A percentile compares a stretch with the other conserved stretches of the same genome.
phyloP scores from a whole-genome alignment of 2,113 vertebrate species.

The Tamias sibiricus region DNA sequence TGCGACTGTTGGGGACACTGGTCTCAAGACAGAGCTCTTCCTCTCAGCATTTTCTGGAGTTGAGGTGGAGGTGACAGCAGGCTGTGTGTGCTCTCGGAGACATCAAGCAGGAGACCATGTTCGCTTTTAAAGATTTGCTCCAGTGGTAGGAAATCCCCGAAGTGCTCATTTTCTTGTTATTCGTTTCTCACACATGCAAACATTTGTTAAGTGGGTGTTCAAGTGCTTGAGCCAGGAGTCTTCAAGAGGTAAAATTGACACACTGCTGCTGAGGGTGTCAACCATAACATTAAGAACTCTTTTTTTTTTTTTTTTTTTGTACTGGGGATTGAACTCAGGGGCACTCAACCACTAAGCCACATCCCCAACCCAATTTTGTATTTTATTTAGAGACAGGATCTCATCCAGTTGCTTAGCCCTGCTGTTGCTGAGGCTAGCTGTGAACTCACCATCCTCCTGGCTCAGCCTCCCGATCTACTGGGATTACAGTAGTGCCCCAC shows the following conservation, averaged over 20 bases:
- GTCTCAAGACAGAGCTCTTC: background rate
- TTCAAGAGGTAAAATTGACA: background rate
- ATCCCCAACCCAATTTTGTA: too few relatives aligned
- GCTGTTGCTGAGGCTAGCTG: too few relatives aligned
- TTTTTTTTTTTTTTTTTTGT: too few relatives aligned
- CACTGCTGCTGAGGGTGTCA: background rate
- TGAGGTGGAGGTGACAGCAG: background rate
- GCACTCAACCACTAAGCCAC: too few relatives aligned
- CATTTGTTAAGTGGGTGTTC: slow-evolving; percentile 47
- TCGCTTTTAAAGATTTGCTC: background rate
- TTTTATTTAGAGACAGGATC: too few relatives aligned
- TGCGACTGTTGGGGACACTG: background rate
- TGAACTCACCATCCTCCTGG: too few relatives aligned
- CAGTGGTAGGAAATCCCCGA: background rate
- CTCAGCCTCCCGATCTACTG: too few relatives aligned
- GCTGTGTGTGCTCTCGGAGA: background rate
- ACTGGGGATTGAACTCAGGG: too few relatives aligned
- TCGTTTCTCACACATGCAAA: background rate
- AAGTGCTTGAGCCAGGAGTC: background rate
- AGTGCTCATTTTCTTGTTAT: background rate
- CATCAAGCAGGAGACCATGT: background rate
- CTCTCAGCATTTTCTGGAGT: background rate
- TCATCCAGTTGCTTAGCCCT: too few relatives aligned
- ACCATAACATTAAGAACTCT: background rate
- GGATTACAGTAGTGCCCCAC: too few relatives aligned